phyloP scores from a whole-genome alignment of 2,797 vertebrate genomes.

The Streptopelia turtur region DNA sequence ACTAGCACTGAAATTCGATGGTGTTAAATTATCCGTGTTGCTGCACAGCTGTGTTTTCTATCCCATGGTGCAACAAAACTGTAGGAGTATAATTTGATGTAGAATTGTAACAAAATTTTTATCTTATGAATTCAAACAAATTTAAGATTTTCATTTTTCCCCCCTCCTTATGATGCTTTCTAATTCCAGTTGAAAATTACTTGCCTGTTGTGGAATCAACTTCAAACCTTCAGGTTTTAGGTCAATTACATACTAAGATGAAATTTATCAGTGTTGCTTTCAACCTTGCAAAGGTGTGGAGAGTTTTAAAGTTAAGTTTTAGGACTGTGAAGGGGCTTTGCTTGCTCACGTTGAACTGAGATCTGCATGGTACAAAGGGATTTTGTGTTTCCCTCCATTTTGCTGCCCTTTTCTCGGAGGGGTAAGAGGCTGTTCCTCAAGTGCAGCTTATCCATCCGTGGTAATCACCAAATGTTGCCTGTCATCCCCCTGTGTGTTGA shows the following conservation, averaged over 20 bases:
- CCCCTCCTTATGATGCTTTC: neutral
- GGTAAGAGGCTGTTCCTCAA: fast-evolving
- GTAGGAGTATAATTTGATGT: neutral
- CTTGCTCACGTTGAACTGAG: neutral
- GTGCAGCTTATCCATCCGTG: neutral
- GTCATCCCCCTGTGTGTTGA: fast-evolving
- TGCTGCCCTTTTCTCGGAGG: neutral
- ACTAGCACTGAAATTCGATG: neutral
- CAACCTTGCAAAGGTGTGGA: neutral
- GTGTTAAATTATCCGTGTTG: neutral
- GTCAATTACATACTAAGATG: neutral
- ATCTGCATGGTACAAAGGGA: fast-evolving
- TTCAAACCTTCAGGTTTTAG: neutral
- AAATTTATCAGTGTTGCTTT: neutral
- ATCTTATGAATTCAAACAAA: neutral
- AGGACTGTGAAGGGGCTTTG: fast-evolving
- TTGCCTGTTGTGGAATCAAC: neutral
- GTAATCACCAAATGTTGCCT: neutral
- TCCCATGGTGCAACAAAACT: neutral
- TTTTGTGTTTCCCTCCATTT: fast-evolving
- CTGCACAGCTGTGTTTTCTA: neutral
- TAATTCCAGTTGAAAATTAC: neutral
- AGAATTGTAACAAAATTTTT: neutral
- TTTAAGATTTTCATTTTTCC: neutral
- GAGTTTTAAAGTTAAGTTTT: neutral